Base-by-base conservation (phyloP, 2,113 vertebrate genomes). In the Haplochromis vanheusdeni region DNA sequence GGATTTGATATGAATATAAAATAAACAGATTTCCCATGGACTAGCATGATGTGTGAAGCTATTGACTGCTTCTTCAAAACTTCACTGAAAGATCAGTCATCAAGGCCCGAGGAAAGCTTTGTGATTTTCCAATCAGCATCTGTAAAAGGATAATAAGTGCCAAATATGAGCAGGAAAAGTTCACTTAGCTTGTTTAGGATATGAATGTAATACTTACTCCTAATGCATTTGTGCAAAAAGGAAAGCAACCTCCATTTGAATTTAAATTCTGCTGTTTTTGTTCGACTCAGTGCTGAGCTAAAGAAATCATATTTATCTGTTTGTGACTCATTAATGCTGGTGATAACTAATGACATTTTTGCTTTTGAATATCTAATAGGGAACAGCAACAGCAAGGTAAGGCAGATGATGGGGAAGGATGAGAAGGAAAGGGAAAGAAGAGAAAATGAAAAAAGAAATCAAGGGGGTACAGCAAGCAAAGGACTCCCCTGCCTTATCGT, bases 401-500 rank as follows among this genome's bases (percentile, higher is more conserved):
- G 45, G 26, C 11, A 51, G 17, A 26, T 33, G 26, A 77, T 77
- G 10, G 45, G 45, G 26, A 77, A 31, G 73, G 45, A 11, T 52
- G 6, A 31, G 42, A 62, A 52, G 31, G 23, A 82, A 83, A 49
- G 26, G 11, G 10, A 77, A 79, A 56, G 14, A 21, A 19, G 45
- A 19, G 28, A 60, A 68, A 37, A 42, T 56, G 23, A 54, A 21
- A 13, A 55, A 35, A 54, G 33, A 5, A 81, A 89, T 33, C 73
- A 65, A 70, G 51, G 82, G 33, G 26, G 65, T 80, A 75, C 6
- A 31, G 80, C 4, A 55, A 86, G 77, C 14, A 82, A 65, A 86
- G 47, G 52, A 90, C 75, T 87, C 45, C 45, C 21, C 86, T 85
- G 91, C 89, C 89, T 90, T 87, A 90, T 90, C 65, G 16, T 87